phyloP scores from a whole-genome alignment of 1,140 invertebrate species.

The Drosophila arizonae region DNA sequence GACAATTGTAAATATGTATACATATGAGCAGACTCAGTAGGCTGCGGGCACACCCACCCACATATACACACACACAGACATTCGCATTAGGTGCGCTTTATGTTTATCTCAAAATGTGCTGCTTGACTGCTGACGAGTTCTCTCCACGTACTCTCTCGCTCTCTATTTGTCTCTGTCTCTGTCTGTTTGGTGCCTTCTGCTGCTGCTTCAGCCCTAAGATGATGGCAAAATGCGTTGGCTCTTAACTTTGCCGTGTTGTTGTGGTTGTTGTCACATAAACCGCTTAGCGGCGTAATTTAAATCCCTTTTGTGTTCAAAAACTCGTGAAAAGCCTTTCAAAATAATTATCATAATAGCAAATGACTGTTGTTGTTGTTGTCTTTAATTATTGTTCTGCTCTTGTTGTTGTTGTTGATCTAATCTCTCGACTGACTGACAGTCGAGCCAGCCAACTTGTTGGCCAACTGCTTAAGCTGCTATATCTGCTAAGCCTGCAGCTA shows the following conservation, averaged over 20 bases:
- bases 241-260: slow-evolving; percentile 48
- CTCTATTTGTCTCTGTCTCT: slow-evolving; percentile 2
- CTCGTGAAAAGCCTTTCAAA: slow-evolving; percentile 67
- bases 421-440: background rate
- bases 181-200: background rate
- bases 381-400: background rate
- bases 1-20: no score
- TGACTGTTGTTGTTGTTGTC: slow-evolving; percentile 28
- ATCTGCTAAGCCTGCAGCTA: background rate
- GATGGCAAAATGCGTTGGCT: slow-evolving; percentile 42
- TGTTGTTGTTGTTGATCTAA: slow-evolving; percentile 8
- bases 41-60: slow-evolving; percentile 35
- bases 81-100: slow-evolving; percentile 72
- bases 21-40: slow-evolving; percentile 12
- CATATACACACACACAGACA: background rate
- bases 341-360: slow-evolving; percentile 72
- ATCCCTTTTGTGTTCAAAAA: slow-evolving; percentile 70
- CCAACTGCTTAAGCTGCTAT: slow-evolving; percentile 23
- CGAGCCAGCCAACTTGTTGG: slow-evolving; percentile 29
- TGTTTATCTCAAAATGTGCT: slow-evolving; percentile 66
- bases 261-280: slow-evolving; percentile 60
- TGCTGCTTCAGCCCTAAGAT: slow-evolving; percentile 16
- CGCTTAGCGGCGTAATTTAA: slow-evolving; percentile 78
- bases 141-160: no score
- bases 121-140: no score